Percentiles rank a stretch among this genome's conserved stretches.
These are phyloP conservation scores for Panagrolaimus sp. DNA, from an alignment of 1,140 invertebrate species.

Conservation along the genomic window DNA sequence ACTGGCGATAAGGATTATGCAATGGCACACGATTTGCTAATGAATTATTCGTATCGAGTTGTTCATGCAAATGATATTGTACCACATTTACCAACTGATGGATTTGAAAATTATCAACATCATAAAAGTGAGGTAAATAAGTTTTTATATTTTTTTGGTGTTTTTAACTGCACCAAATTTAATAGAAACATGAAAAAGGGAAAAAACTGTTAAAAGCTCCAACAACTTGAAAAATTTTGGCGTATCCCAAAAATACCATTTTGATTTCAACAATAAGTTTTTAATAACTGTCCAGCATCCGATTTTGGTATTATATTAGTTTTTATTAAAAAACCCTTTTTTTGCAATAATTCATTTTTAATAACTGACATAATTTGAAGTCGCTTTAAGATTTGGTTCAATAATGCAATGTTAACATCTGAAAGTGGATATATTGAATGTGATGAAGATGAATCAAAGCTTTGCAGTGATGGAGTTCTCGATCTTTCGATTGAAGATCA, in stretches of 20 bases:
- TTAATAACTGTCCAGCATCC: too few relatives aligned
- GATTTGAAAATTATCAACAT: conserved; percentile 42
- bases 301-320: too few relatives aligned
- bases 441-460: not conserved
- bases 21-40: conserved; percentile 37
- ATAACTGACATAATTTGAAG: not conserved
- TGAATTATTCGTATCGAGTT: conserved; percentile 37
- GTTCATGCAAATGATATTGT: conserved; percentile 42
- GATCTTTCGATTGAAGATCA: conserved; percentile 15
- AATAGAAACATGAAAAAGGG: too few relatives aligned
- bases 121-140: conserved; percentile 28
- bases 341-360: not conserved
- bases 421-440: conserved; percentile 2
- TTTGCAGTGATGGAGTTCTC: not conserved
- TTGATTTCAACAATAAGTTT: too few relatives aligned
- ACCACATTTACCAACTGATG: conserved; percentile 41
- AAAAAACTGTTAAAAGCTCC: too few relatives aligned
- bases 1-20: conserved; percentile 42
- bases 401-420: conserved; percentile 21
- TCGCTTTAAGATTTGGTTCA: conserved; percentile 20
- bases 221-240: too few relatives aligned
- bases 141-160: conserved; percentile 2
- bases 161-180: too few relatives aligned
- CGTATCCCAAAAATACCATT: too few relatives aligned
- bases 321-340: too few relatives aligned